phyloP scores from a whole-genome alignment of 2,113 vertebrate genomes.

The Echinops telfairi region DNA sequence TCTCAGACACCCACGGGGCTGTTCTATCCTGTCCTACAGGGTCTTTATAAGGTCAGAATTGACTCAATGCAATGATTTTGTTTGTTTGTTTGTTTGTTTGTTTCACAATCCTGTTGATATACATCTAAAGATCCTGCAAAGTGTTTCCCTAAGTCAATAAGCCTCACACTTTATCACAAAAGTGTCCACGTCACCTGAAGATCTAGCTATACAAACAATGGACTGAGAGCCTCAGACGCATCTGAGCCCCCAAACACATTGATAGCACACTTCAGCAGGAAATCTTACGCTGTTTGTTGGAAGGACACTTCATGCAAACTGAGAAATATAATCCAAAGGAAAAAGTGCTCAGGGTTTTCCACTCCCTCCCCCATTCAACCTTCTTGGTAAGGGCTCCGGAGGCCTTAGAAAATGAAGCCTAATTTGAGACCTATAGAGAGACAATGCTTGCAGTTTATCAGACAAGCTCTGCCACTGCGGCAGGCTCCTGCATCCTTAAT shows the following conservation, averaged over 20 bases:
- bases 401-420: conserved; percentile 62
- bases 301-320: conserved; percentile 49
- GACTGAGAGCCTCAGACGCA: conserved; percentile 17
- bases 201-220: neutral
- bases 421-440: neutral
- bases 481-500: conserved; percentile 19
- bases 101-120: neutral
- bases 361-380: conserved; percentile 5
- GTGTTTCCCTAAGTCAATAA: conserved; percentile 15
- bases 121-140: conserved; percentile 11
- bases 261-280: conserved; percentile 20
- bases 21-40: no score
- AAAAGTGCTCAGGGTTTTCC: neutral
- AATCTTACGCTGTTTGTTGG: conserved; percentile 47
- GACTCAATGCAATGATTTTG: no score
- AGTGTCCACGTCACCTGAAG: conserved; percentile 7
- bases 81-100: no score
- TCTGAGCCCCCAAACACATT: neutral
- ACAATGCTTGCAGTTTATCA: neutral
- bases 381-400: conserved; percentile 19
- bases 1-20: no score
- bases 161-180: neutral
- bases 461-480: neutral
- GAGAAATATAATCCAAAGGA: conserved; percentile 48
- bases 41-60: no score